Evolutionary conservation across 2,888 invertebrate genomes (phyloP).

Genomic region (Leptinotarsa tumamoca): DNA sequence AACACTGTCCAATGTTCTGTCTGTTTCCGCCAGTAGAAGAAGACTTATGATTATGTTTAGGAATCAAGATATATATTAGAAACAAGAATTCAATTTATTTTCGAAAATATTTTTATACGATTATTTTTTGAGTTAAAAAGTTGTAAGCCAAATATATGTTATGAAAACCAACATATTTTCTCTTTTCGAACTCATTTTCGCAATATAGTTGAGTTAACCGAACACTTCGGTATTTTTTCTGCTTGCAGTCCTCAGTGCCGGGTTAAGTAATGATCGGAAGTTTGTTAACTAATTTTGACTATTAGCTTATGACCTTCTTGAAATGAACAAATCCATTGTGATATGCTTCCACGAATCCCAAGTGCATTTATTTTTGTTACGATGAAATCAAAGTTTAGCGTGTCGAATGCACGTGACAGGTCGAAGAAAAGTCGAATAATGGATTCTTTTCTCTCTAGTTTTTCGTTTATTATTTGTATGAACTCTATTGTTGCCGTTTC

Average conservation of each 20-base stretch:
- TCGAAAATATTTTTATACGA: not conserved
- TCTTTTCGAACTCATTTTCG: not conserved
- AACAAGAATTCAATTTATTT: slow-evolving; percentile 2
- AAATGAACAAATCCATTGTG: too few species aligned
- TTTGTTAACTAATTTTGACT: too few species aligned
- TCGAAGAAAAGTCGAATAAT: too few species aligned
- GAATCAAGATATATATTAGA: not conserved
- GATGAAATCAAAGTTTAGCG: too few species aligned
- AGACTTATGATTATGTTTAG: not conserved
- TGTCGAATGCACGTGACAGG: too few species aligned
- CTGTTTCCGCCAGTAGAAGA: not conserved
- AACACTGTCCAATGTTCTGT: not conserved
- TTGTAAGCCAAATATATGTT: slow-evolving; percentile 1
- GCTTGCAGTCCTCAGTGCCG: slow-evolving; percentile 2
- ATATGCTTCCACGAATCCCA: too few species aligned
- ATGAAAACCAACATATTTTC: slow-evolving; percentile 7
- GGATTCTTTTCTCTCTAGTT: too few species aligned
- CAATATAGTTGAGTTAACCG: slow-evolving; percentile 1
- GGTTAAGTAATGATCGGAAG: too few species aligned
- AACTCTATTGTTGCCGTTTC: too few species aligned
- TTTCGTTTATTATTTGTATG: too few species aligned
- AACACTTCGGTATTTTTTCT: not conserved
- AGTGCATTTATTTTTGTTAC: too few species aligned
- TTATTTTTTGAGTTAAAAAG: not conserved
- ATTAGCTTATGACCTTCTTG: too few species aligned